Percentiles rank a stretch among this genome's conserved stretches.
These are phyloP conservation scores for Drosophila ustulata DNA, from an alignment of 2,888 invertebrate genomes.

Conservation along the genomic window DNA sequence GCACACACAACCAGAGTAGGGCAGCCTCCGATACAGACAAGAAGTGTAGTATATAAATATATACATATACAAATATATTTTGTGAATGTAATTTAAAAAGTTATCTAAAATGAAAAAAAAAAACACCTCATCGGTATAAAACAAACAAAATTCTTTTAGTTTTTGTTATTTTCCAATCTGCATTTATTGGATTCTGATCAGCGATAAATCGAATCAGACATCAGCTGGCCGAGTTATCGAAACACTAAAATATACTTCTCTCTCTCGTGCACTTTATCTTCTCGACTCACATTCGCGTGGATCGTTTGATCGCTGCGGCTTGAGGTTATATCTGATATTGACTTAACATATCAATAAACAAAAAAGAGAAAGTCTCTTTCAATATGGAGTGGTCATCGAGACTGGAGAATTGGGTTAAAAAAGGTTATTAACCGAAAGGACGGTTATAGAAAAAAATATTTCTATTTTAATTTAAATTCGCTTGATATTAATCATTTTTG, in stretches of 20 bases:
- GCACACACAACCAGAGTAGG: conserved; percentile 11
- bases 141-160: conserved; percentile 6
- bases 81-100: conserved; percentile 59
- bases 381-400: too few species aligned
- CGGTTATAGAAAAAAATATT: too few species aligned
- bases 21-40: conserved; percentile 36
- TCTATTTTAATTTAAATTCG: too few species aligned
- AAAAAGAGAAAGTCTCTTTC: too few species aligned
- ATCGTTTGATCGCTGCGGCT: too few species aligned
- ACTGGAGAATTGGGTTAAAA: too few species aligned
- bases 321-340: too few species aligned
- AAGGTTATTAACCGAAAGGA: too few species aligned
- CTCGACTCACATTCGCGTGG: too few species aligned
- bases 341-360: too few species aligned
- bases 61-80: conserved; percentile 48
- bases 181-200: background rate
- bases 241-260: background rate
- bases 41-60: conserved; percentile 33
- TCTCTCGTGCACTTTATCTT: background rate
- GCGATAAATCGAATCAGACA: conserved; percentile 1
- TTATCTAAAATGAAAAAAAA: conserved; percentile 51
- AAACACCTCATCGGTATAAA: conserved; percentile 38
- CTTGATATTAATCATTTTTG: too few species aligned
- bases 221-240: conserved; percentile 8
- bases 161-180: background rate